Evolutionary conservation across 2,113 vertebrate genomes (phyloP).

Genomic region (Anguilla japonica): DNA sequence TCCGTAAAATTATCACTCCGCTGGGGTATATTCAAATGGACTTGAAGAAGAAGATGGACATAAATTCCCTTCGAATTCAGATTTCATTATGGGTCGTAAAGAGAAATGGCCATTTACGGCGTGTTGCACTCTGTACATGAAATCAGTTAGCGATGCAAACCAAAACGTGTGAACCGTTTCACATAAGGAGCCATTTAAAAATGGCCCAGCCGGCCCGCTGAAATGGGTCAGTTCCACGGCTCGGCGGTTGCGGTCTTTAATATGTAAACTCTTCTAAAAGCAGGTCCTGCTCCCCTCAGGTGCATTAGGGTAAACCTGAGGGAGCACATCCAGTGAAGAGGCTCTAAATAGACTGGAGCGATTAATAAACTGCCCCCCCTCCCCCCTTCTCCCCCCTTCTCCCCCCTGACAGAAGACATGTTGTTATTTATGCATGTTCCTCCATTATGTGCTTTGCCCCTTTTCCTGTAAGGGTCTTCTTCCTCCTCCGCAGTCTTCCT

Average conservation of each 20-base stretch:
- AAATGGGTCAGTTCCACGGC: not conserved
- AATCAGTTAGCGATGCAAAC: not conserved
- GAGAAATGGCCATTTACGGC: not conserved
- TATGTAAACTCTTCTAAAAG: not conserved
- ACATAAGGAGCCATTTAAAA: not conserved
- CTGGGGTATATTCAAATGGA: too few species aligned
- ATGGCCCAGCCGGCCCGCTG: not conserved
- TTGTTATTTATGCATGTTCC: constrained; percentile 91
- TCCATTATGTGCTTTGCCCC: constrained; percentile 91
- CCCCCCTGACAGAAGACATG: constrained; percentile 46
- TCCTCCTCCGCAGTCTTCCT: constrained; percentile 66
- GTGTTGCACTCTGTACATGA: not conserved
- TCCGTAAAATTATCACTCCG: too few species aligned
- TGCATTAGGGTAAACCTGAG: not conserved
- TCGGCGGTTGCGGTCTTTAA: not conserved
- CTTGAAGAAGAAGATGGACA: too few species aligned
- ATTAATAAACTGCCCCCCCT: not conserved
- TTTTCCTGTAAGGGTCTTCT: constrained; percentile 80
- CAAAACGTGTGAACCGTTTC: too few species aligned
- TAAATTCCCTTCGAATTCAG: too few species aligned
- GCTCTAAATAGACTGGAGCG: not conserved
- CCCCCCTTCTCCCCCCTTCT: not conserved
- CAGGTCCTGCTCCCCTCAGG: not conserved
- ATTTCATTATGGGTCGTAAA: not conserved
- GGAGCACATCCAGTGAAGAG: not conserved